phyloP scores from a whole-genome alignment of 2,888 invertebrate genomes.

The Drosophila nr. fundita region DNA sequence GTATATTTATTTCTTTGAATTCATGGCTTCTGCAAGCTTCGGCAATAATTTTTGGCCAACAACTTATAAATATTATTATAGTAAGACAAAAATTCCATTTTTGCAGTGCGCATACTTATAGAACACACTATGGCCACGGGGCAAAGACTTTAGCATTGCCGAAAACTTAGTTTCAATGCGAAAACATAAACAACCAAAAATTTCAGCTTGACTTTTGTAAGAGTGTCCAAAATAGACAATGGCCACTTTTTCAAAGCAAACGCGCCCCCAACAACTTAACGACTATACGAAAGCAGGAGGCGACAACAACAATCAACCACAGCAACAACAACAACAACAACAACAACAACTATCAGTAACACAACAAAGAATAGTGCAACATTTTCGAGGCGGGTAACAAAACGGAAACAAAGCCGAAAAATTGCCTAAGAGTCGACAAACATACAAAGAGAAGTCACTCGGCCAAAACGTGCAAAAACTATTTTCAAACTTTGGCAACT shows the following conservation, averaged over 20 bases:
- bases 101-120: constrained; percentile 32
- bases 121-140: constrained; percentile 45
- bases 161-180: constrained; percentile 31
- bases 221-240: constrained; percentile 74
- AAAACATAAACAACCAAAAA: constrained; percentile 53
- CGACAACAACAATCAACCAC: constrained; percentile 2
- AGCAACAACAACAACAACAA: constrained; percentile 8
- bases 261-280: constrained; percentile 53
- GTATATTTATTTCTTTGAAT: neutral
- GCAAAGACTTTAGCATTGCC: constrained; percentile 25
- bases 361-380: constrained; percentile 56
- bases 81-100: constrained; percentile 7
- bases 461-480: constrained; percentile 77
- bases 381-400: constrained; percentile 64
- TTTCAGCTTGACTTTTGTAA: constrained; percentile 45
- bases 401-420: constrained; percentile 73
- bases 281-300: constrained; percentile 4
- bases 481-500: constrained; percentile 69
- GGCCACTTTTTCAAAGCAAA: constrained; percentile 47
- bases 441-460: constrained; percentile 70
- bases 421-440: constrained; percentile 60
- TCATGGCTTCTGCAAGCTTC: neutral
- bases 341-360: constrained; percentile 12
- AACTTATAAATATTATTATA: neutral
- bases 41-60: neutral